Evolutionary conservation across 2,113 vertebrate genomes (phyloP).

Genomic region (Coryphaenoides rupestris): DNA sequence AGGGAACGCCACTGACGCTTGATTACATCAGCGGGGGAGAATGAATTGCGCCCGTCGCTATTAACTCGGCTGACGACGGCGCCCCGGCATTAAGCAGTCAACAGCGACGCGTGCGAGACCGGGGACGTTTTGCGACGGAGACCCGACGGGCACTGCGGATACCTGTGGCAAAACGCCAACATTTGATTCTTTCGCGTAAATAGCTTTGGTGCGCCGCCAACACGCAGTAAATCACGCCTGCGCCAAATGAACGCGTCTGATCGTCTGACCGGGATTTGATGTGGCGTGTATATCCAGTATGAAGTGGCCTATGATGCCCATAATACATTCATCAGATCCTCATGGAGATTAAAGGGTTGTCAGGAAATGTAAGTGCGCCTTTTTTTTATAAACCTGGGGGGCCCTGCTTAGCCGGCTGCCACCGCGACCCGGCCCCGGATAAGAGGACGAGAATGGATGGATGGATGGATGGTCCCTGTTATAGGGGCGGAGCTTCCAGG

Average conservation of each 20-base stretch:
- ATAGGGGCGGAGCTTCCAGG: no score
- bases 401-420: no score
- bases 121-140: no score
- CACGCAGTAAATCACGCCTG: constrained; percentile 34
- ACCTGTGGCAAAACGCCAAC: constrained; percentile 39
- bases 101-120: no score
- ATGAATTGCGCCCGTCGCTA: constrained; percentile 8
- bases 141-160: constrained; percentile 1
- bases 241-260: constrained; percentile 37
- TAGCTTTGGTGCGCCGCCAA: constrained; percentile 41
- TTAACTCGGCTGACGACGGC: constrained; percentile 11
- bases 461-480: no score
- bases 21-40: constrained; percentile 16
- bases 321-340: constrained; percentile 27
- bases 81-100: neutral
- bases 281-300: constrained; percentile 31
- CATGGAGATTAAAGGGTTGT: constrained; percentile 18
- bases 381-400: no score
- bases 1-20: neutral
- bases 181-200: constrained; percentile 45
- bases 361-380: constrained; percentile 9
- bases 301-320: constrained; percentile 33
- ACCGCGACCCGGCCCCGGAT: no score
- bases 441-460: no score
- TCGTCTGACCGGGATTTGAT: no score